Base-by-base conservation (phyloP, 2,888 invertebrate species). In the Lamellibrachia satsuma region DNA sequence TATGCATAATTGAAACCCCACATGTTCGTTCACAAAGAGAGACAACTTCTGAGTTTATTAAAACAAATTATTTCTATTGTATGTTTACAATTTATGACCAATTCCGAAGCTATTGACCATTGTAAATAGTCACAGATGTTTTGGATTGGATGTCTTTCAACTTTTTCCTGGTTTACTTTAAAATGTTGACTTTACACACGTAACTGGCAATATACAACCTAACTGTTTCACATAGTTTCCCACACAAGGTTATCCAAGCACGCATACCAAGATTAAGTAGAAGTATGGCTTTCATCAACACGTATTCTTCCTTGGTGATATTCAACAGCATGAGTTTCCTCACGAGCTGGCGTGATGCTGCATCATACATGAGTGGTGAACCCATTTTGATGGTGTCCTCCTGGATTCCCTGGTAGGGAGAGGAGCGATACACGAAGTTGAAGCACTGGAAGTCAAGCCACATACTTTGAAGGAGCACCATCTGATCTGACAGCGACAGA, bases 361-460 rank as follows among this genome's bases (percentile, higher is more conserved):
- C 93, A 94, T 96, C 96, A 92, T 96, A 94, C 93, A 96, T 96
- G 22, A 94, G 93, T 27, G 96, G 95, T 91, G 95, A 94, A 75
- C 94, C 94, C 92, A 95, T 95, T 91, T 94, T 95, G 92, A 94
- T 94, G 91, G 95, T 94, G 11, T 91, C 91, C 55, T 96, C 95
- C 90, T 95, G 94, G 57, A 95, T 94, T 93, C 96, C 95, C 92
- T 94, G 57, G 95, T 96, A 96, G 90, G 98, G 98, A 97, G 98
- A 97, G 93, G 99, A 99, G 94, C 99, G 97, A 97, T 98, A 98
- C 90, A 98, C 98, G 93, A 99, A 97, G 96, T 98, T 98, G 93
- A 99, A 97, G 90, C 98, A 98, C 92, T 99, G 97, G 96, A 99
- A 98, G 97, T 99, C 99, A 0, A 99, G 98, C 99, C 99, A 99